A percentile compares a stretch with the other conserved stretches of the same genome.
Conservation (phyloP, 1,140 invertebrate genomes). For the Heliconius eleuchia region DNA sequence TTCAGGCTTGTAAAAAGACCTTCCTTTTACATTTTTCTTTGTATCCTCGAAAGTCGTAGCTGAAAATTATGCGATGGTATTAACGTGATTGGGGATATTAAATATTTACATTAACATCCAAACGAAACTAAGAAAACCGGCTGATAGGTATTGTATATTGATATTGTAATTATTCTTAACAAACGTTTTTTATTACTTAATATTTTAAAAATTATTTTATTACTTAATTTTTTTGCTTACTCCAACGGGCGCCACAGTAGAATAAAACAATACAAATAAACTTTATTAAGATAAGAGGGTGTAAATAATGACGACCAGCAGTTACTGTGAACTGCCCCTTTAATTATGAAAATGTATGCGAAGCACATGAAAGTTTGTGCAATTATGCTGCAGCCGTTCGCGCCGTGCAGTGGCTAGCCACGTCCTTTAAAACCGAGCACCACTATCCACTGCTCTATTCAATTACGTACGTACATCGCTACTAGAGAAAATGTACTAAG, state of each 20-base stretch:
- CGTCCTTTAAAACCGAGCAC: constrained; percentile 66
- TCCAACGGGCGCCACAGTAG: too few relatives aligned
- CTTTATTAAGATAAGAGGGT: constrained; percentile 56
- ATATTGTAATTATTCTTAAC: too few relatives aligned
- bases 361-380: constrained; percentile 79
- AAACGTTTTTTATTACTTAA: background rate
- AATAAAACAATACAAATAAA: constrained; percentile 44
- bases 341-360: constrained; percentile 81
- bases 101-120: constrained; percentile 42
- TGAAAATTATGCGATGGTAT: constrained; percentile 49
- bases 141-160: background rate
- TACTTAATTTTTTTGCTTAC: too few relatives aligned
- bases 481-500: constrained; percentile 46
- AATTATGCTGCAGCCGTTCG: constrained; percentile 68
- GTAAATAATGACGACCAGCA: constrained; percentile 67
- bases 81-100: constrained; percentile 36
- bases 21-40: constrained; percentile 67
- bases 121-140: constrained; percentile 18
- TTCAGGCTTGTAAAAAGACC: constrained; percentile 68
- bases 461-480: constrained; percentile 68
- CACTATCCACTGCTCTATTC: constrained; percentile 67
- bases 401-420: constrained; percentile 59
- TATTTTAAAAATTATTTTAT: background rate
- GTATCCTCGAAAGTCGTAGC: constrained; percentile 52
- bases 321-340: constrained; percentile 74